Conservation (phyloP, 2,113 vertebrate genomes). For the Epinephelus moara region DNA sequence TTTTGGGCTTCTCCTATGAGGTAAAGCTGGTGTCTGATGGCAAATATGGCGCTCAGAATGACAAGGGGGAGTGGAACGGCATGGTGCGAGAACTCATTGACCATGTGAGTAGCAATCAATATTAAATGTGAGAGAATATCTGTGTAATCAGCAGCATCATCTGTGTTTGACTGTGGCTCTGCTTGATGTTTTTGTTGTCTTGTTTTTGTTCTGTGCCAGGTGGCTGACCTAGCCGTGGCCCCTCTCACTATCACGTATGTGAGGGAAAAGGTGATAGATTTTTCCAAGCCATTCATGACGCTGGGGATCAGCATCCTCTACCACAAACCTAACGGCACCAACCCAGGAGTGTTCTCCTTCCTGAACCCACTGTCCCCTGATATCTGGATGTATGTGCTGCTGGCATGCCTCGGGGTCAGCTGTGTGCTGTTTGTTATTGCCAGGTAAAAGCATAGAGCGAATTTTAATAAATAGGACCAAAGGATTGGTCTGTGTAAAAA, state of each 20-base stretch:
- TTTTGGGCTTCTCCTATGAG: constrained; percentile 96
- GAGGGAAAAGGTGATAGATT: constrained; percentile 98
- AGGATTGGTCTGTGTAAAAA: background rate
- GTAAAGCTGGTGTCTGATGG: constrained; percentile 97
- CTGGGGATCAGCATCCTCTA: constrained; percentile 98
- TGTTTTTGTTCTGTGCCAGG: constrained; percentile 79
- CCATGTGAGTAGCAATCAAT: constrained; percentile 87
- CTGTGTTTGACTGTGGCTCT: constrained; percentile 1
- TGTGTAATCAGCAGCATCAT: background rate
- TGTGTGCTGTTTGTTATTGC: constrained; percentile 99
- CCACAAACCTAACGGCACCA: constrained; percentile 97
- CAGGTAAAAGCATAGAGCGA: constrained; percentile 85
- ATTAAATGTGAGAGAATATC: background rate
- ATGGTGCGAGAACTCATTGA: constrained; percentile 99
- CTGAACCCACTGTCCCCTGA: constrained; percentile 97
- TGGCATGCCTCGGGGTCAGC: constrained; percentile 97
- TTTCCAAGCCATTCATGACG: constrained; percentile 99
- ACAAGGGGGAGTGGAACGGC: constrained; percentile 99
- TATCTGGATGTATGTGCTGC: constrained; percentile 98
- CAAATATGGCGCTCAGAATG: constrained; percentile 98
- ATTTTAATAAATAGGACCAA: background rate
- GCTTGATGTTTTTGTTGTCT: background rate
- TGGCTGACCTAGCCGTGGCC: constrained; percentile 97
- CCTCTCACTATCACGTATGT: constrained; percentile 98
- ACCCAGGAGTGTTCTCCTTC: constrained; percentile 97